phyloP scores from a whole-genome alignment of 2,113 vertebrate species.

The Leptosomus discolor region DNA sequence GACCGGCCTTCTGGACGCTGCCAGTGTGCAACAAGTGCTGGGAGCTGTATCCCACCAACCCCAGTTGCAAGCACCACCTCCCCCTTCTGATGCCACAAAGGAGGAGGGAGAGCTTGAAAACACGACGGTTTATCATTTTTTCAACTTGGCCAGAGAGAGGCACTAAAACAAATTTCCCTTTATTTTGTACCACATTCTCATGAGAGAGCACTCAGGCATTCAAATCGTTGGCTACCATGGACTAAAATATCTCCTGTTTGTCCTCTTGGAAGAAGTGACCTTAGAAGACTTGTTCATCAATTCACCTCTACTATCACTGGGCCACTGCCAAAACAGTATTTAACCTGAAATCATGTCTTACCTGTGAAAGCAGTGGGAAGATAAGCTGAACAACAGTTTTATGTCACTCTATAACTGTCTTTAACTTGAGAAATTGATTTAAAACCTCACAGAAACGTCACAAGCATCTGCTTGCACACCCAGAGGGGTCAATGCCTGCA shows the following conservation, averaged over 20 bases:
- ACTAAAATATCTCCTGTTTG: neutral
- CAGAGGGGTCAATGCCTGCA: neutral
- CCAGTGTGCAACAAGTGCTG: neutral
- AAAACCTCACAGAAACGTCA: neutral
- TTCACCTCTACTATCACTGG: neutral
- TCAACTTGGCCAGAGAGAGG: neutral
- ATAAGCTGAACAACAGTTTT: neutral
- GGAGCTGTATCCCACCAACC: neutral
- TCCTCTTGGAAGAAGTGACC: neutral
- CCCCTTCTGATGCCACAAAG: neutral
- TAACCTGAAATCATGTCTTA: neutral
- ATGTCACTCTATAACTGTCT: neutral
- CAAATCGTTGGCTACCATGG: neutral
- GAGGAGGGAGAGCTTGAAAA: neutral
- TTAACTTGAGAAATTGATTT: neutral
- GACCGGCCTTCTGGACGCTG: neutral
- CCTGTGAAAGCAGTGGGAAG: neutral
- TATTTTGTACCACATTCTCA: neutral
- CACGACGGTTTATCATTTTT: rapidly evolving
- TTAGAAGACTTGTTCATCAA: neutral
- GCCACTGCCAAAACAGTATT: neutral
- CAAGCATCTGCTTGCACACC: neutral
- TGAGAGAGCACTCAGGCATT: neutral
- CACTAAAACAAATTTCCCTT: neutral
- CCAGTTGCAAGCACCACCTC: neutral